A percentile compares a stretch with the other conserved stretches of the same genome.
Conservation (phyloP, 2,113 vertebrate genomes). For the Paralichthys olivaceus region DNA sequence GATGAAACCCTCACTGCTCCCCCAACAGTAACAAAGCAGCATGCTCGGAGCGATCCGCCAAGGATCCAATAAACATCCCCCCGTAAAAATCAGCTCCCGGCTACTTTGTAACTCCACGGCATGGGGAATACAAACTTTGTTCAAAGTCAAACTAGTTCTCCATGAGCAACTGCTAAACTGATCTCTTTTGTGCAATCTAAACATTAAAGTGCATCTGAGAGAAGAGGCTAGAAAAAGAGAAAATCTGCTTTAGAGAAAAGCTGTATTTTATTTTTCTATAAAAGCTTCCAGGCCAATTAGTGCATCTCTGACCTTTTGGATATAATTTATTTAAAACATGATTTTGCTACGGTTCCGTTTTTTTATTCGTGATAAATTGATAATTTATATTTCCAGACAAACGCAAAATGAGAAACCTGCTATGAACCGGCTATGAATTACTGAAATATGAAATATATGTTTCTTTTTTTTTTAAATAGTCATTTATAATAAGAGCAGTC, state of each 20-base stretch:
- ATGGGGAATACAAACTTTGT: slow-evolving; percentile 64
- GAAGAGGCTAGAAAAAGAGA: background rate
- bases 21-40: slow-evolving; percentile 68
- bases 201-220: background rate
- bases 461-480: background rate
- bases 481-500: background rate
- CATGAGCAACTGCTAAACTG: background rate
- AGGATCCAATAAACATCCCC: slow-evolving; percentile 76
- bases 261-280: background rate
- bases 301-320: slow-evolving; percentile 1
- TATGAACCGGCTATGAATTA: background rate
- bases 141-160: slow-evolving; percentile 64
- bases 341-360: background rate
- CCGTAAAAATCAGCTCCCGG: slow-evolving; percentile 64
- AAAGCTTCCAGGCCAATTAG: background rate
- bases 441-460: background rate
- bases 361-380: background rate
- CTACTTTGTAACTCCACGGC: slow-evolving; percentile 43
- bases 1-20: slow-evolving; percentile 76
- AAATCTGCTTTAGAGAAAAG: background rate
- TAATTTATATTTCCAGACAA: background rate
- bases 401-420: background rate
- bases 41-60: slow-evolving; percentile 64
- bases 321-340: background rate
- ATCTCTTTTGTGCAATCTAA: slow-evolving; percentile 22